Base-by-base conservation (phyloP, 2,113 vertebrate genomes). In the Tinamus guttatus region DNA sequence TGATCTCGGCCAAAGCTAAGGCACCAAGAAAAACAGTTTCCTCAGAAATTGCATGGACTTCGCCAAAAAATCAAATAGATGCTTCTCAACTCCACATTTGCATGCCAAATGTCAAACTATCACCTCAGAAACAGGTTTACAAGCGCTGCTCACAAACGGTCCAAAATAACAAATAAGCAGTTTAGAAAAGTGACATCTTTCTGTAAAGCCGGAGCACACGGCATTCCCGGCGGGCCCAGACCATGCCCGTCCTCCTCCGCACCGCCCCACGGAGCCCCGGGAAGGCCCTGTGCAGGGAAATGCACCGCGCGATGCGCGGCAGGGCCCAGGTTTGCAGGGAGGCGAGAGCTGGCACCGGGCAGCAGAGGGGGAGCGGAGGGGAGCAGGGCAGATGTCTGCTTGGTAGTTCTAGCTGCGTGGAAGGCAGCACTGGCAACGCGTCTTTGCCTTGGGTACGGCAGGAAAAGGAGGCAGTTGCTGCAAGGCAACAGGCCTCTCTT, bases 341-440 rank as follows among this genome's bases (percentile, higher is more conserved):
- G n/a, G n/a, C n/a, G n/a, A n/a, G n/a, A n/a, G 62, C 52, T 0
- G 0, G 62, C 74, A 32, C 62, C 60, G 82, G 47, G 60, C 40
- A 88, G 59, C 95, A 95, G 94, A 88, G 90, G 75, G 85, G 91
- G 95, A 96, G 93, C 87, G 34, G 90, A 93, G 80, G 82, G 64
- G 89, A 90, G 21, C 49, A 95, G 79, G 93, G 87, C 79, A 88
- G 93, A 41, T 51, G 62, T 38, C 60, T 91, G 56, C 59, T 94
- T 0, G 9, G 34, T 92, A 95, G 91, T 91, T 93, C 95, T 74
- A 95, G 93, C 68, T 90, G 38, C 71, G 56, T 82, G 85, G 62
- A 3, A 2, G 89, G 64, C 75, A 87, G 79, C 84, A 85, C 87
- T 87, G 38, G 71, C 9, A 32, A 68, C 90, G 87, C 16, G n/a